Conservation (phyloP, 1,140 invertebrate genomes). For the Drosophila subobscura region DNA sequence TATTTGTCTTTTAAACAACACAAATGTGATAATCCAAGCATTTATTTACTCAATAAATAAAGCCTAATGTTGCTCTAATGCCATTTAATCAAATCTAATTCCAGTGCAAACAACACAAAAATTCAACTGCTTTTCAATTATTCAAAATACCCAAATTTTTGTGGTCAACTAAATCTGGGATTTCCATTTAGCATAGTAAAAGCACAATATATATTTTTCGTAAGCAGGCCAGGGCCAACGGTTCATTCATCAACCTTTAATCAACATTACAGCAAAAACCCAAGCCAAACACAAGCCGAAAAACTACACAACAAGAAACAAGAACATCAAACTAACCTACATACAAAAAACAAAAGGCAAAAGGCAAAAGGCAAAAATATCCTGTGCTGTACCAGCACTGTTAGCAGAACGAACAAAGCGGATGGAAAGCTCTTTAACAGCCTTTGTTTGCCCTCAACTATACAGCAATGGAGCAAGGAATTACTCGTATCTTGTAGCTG, state of each 20-base stretch:
- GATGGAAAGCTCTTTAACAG: constrained; percentile 49
- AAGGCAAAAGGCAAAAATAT: constrained; percentile 27
- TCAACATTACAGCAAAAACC: constrained; percentile 50
- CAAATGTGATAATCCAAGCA: too few species aligned
- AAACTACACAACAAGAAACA: constrained; percentile 16
- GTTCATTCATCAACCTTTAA: constrained; percentile 60
- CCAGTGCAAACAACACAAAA: too few species aligned
- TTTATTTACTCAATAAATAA: too few species aligned
- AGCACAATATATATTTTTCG: constrained; percentile 16
- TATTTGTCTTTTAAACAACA: too few species aligned
- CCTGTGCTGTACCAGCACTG: constrained; percentile 25
- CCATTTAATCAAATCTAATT: too few species aligned
- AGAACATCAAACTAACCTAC: constrained; percentile 34
- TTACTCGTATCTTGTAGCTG: constrained; percentile 41
- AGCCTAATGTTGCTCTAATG: too few species aligned
- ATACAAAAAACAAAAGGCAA: constrained; percentile 42
- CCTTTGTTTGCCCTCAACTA: constrained; percentile 68
- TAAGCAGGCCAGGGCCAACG: constrained; percentile 50
- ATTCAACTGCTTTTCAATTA: neutral
- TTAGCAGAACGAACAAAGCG: constrained; percentile 56
- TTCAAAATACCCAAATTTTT: constrained; percentile 21
- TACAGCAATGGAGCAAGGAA: constrained; percentile 24
- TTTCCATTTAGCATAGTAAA: neutral
- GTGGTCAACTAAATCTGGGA: neutral
- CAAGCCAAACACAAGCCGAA: constrained; percentile 26